A percentile compares a stretch with the other conserved stretches of the same genome.
These are phyloP conservation scores for Neodiprion pinetum DNA, from an alignment of 1,140 invertebrate species.

Conservation along the genomic window DNA sequence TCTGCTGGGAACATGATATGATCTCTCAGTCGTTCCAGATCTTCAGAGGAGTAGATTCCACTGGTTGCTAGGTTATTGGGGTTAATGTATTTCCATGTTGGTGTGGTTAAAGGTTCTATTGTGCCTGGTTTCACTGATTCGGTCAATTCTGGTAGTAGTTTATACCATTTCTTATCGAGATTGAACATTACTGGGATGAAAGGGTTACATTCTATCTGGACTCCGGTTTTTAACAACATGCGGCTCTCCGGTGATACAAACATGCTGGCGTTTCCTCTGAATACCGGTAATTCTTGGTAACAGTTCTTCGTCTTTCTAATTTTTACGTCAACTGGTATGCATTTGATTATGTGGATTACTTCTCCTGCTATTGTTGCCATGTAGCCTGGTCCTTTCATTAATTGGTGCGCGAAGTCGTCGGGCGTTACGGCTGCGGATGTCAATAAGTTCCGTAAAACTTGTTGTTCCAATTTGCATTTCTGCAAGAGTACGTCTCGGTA, in stretches of 20 bases:
- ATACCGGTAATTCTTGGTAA: slow-evolving; percentile 25
- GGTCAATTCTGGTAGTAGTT: slow-evolving; percentile 10
- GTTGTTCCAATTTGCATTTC: slow-evolving; percentile 20
- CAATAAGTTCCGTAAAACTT: slow-evolving; percentile 17
- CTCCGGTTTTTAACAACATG: slow-evolving; percentile 12
- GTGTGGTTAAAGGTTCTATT: slow-evolving; percentile 21
- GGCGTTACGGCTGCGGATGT: neutral
- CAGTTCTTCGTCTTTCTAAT: slow-evolving; percentile 13
- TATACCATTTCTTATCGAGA: neutral
- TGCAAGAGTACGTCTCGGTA: slow-evolving; percentile 22
- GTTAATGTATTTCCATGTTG: slow-evolving; percentile 30
- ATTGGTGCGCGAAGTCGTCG: slow-evolving; percentile 23
- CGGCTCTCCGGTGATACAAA: slow-evolving; percentile 24
- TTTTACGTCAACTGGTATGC: slow-evolving; percentile 21
- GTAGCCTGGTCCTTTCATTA: slow-evolving; percentile 23
- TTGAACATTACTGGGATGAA: slow-evolving; percentile 10
- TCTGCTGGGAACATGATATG: slow-evolving; percentile 25
- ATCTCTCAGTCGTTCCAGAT: slow-evolving; percentile 19
- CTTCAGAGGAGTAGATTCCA: slow-evolving; percentile 27
- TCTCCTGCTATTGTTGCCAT: slow-evolving; percentile 24
- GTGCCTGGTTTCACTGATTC: slow-evolving; percentile 11
- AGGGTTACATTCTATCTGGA: neutral
- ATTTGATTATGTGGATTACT: slow-evolving; percentile 24
- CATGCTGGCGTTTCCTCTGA: neutral
- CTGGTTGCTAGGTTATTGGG: slow-evolving; percentile 28